Percentiles rank a stretch among this genome's conserved stretches.
phyloP scores from a whole-genome alignment of 2,888 invertebrate species.

The Phasia obesa region DNA sequence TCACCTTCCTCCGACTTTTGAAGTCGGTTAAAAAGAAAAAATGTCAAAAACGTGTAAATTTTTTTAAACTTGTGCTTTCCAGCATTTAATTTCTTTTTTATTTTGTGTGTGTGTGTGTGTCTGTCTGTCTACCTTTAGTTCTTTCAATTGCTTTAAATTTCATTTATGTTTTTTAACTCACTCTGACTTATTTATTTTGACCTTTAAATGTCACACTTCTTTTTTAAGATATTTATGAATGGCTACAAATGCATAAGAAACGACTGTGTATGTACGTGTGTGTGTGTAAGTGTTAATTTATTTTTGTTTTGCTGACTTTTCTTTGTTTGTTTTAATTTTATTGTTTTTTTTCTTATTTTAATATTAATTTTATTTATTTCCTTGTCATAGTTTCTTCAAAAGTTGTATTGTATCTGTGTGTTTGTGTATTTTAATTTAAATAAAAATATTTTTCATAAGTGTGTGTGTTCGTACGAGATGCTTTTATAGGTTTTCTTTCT shows the following conservation, averaged over 20 bases:
- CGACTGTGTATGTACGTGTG: neutral
- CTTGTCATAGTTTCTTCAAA: conserved; percentile 35
- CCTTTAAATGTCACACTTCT: conserved; percentile 16
- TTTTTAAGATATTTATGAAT: conserved; percentile 18
- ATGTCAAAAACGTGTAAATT: too few relatives aligned
- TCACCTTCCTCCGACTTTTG: too few relatives aligned
- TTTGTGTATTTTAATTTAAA: too few relatives aligned
- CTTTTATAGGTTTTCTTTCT: conserved; percentile 33
- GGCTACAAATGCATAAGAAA: neutral
- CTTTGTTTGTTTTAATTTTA: too few relatives aligned
- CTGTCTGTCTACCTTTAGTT: neutral
- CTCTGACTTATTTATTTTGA: conserved; percentile 32
- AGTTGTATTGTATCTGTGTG: neutral
- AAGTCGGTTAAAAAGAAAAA: too few relatives aligned
- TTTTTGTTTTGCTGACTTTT: too few relatives aligned
- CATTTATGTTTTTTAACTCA: neutral
- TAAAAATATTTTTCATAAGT: neutral
- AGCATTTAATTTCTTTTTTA: neutral
- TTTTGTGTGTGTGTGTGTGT: neutral
- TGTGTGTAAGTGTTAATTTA: conserved; percentile 1
- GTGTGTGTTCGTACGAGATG: neutral
- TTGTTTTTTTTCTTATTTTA: neutral
- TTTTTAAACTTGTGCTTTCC: too few relatives aligned
- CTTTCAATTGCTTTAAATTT: neutral
- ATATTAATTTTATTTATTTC: conserved; percentile 24